Percentiles rank a stretch among this genome's conserved stretches.
Conservation (phyloP, 2,797 vertebrate species). For the Tenualosa ilisha region DNA sequence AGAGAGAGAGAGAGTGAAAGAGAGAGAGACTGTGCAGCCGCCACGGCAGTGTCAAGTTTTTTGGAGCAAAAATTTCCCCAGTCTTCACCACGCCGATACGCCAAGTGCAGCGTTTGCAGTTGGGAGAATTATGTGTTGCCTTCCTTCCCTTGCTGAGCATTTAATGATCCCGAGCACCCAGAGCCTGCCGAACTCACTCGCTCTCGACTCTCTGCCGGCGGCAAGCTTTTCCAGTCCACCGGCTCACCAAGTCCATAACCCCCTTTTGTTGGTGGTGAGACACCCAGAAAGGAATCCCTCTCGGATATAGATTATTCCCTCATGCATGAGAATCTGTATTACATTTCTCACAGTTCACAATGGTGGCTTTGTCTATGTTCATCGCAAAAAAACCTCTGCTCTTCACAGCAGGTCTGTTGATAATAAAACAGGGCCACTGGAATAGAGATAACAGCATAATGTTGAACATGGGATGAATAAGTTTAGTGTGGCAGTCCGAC, state of each 20-base stretch:
- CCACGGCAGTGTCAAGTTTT: neutral
- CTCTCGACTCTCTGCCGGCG: slow-evolving; percentile 59
- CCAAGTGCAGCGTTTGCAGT: slow-evolving; percentile 49
- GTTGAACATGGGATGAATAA: slow-evolving; percentile 17
- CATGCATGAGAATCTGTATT: slow-evolving; percentile 55
- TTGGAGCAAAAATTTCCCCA: slow-evolving; percentile 19
- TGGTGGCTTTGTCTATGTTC: slow-evolving; percentile 40
- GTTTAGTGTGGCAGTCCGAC: neutral
- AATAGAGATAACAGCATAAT: neutral
- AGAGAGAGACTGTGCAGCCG: neutral
- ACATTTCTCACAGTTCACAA: slow-evolving; percentile 46
- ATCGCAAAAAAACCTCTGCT: slow-evolving; percentile 32
- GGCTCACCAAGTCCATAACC: slow-evolving; percentile 62
- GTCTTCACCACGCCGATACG: slow-evolving; percentile 52
- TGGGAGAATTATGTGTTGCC: slow-evolving; percentile 49
- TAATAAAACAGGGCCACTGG: slow-evolving; percentile 19
- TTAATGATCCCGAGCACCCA: slow-evolving; percentile 70
- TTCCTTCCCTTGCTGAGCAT: slow-evolving; percentile 56
- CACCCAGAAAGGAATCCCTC: slow-evolving; percentile 57
- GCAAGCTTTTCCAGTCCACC: slow-evolving; percentile 71
- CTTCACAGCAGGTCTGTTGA: slow-evolving; percentile 2
- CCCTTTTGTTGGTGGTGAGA: slow-evolving; percentile 53
- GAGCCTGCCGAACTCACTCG: slow-evolving; percentile 55
- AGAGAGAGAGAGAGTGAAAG: neutral
- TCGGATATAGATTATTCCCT: slow-evolving; percentile 58